Conservation (phyloP, 1,140 invertebrate genomes). For the Cryptotermes secundus region DNA sequence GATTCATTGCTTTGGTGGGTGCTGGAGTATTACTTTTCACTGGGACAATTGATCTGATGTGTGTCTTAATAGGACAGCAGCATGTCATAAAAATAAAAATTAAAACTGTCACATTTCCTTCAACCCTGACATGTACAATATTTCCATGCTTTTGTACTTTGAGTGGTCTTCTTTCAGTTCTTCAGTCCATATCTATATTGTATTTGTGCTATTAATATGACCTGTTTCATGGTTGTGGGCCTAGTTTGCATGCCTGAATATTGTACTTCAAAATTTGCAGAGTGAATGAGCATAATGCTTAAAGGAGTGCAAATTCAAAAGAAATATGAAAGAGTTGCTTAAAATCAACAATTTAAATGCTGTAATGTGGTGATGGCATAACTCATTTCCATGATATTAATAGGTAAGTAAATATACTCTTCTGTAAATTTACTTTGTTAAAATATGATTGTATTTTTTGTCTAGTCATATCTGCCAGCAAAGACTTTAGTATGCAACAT, state of each 20-base stretch:
- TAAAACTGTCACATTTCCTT: neutral
- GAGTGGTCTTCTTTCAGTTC: neutral
- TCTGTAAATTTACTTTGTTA: neutral
- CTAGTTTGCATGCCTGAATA: neutral
- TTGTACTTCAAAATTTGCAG: neutral
- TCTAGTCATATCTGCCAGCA: neutral
- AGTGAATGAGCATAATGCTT: neutral
- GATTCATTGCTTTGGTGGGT: neutral
- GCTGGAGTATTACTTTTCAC: no score
- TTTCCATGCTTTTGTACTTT: neutral
- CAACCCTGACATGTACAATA: neutral
- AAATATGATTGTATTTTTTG: neutral
- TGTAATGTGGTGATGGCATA: neutral
- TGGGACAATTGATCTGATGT: neutral
- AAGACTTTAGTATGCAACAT: constrained; percentile 11
- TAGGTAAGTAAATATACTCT: neutral
- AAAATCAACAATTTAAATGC: neutral
- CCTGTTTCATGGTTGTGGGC: neutral
- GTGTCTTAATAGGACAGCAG: neutral
- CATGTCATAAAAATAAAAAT: neutral
- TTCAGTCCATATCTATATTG: neutral
- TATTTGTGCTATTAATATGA: neutral
- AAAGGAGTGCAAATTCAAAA: neutral
- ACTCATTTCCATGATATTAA: constrained; percentile 2
- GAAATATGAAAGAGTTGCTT: neutral